A percentile compares a stretch with the other conserved stretches of the same genome.
Evolutionary conservation across 2,113 vertebrate species (phyloP).

Genomic region (Equus quagga): DNA sequence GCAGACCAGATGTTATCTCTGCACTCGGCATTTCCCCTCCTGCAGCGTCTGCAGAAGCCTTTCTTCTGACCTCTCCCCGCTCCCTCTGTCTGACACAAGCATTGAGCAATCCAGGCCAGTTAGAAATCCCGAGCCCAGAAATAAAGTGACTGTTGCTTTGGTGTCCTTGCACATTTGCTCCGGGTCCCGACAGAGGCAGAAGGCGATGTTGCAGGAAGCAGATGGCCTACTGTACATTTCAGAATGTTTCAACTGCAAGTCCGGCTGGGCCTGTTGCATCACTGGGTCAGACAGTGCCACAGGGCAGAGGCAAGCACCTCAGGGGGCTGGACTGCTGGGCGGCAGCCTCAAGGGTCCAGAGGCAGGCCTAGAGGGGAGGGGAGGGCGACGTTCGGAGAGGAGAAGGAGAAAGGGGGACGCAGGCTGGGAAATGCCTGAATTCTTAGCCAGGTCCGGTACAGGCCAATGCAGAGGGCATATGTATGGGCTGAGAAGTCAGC

Average conservation of each 20-base stretch:
- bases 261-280: slow-evolving; percentile 29
- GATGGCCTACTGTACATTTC: slow-evolving; percentile 57
- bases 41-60: neutral
- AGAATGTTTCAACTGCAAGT: slow-evolving; percentile 57
- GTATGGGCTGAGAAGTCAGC: neutral
- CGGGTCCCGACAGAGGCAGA: neutral
- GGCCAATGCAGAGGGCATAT: accelerated
- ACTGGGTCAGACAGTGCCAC: neutral
- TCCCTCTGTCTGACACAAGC: accelerated
- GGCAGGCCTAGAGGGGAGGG: neutral
- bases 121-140: slow-evolving; percentile 58
- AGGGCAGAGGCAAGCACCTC: neutral
- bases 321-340: neutral
- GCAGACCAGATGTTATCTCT: neutral
- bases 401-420: no score
- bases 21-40: neutral
- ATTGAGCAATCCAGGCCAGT: slow-evolving; percentile 68
- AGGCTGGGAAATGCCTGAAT: accelerated
- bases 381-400: neutral
- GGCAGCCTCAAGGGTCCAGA: neutral
- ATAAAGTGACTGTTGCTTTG: slow-evolving; percentile 68
- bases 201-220: slow-evolving; percentile 62
- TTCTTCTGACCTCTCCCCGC: neutral
- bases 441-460: neutral
- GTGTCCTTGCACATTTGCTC: neutral